Evolutionary conservation across 1,140 invertebrate genomes (phyloP).

Genomic region (Drosophila kanapiae): DNA sequence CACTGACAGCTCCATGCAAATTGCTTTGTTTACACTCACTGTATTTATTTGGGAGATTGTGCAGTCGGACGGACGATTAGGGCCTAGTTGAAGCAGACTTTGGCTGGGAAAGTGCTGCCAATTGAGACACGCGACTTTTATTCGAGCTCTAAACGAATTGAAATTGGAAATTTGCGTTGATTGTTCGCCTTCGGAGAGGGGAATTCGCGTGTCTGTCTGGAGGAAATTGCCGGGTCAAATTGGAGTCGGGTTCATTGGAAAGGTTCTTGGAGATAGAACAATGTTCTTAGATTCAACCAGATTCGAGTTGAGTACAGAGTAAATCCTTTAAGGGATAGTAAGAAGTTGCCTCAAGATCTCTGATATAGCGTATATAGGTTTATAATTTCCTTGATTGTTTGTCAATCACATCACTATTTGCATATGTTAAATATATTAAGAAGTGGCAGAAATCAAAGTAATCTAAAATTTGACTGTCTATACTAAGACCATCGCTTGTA

Average conservation of each 20-base stretch:
- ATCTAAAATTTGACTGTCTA: neutral
- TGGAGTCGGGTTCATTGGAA: conserved; percentile 25
- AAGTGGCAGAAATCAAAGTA: too few species aligned
- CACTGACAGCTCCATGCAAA: conserved; percentile 13
- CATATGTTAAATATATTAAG: too few species aligned
- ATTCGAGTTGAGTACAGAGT: neutral
- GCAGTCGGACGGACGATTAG: conserved; percentile 15
- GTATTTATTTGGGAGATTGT: conserved; percentile 8
- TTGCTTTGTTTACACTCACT: conserved; percentile 35
- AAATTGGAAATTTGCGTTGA: conserved; percentile 40
- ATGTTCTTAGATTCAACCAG: neutral
- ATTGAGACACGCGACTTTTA: conserved; percentile 38
- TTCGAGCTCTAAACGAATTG: conserved; percentile 18
- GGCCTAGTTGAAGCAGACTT: conserved; percentile 16
- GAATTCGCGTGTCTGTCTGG: conserved; percentile 34
- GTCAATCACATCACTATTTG: neutral
- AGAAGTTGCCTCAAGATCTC: too few species aligned
- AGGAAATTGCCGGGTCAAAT: conserved; percentile 25
- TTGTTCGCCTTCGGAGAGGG: neutral
- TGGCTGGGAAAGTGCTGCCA: conserved; percentile 5
- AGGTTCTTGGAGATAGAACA: neutral
- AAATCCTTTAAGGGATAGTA: too few species aligned
- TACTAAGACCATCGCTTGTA: neutral
- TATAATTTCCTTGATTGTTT: too few species aligned
- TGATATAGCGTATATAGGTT: too few species aligned